Evolutionary conservation across 2,888 invertebrate species (phyloP), one percentile per base, ranked within the genome.

Genomic region (Seladonia tumulorum): DNA sequence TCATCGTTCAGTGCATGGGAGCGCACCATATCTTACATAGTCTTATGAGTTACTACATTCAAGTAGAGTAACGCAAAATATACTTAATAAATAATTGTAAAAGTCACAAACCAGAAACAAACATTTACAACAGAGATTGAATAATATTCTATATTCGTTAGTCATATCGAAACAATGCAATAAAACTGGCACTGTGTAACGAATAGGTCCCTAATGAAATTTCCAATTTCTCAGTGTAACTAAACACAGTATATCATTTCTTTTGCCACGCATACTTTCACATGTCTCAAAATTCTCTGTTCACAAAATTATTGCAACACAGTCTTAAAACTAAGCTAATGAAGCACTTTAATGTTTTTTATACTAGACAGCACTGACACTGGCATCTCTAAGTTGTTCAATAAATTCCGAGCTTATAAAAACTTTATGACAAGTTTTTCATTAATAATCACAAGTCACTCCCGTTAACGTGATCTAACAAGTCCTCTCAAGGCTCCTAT

Each of bases 101-200:
- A 22, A 76, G 49, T 42, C 45, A 49, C 8, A 35, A 85, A 84
- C 8, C 22, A 18, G 39, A 22, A 76, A 35, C 1, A 63, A 75
- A 63, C 47, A 49, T 66, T 60, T 71, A 5, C n/a, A 73, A 53
- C 8, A 29, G 42, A 35, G 35, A 57, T n/a, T 47, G 16, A 83
- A 60, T 82, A n/a, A 22, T 74, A 42, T 25, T 68, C 10, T 73
- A 66, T 16, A 63, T 70, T 71, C 60, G 60, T 57, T 70, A 77
- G 60, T 77, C 77, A 81, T 81, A 71, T n/a, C 16, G 7, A 71
- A 71, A 81, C 42, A 35, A 83, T 83, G 49, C 35, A 73, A 77
- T 78, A 63, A 76, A 90, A 87, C 66, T 86, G 68, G 45, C 68
- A 86, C 70, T 81, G 29, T 76, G 79, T 47, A 78, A 76, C 74